phyloP scores from a whole-genome alignment of 2,113 vertebrate genomes.

The Varanus komodoensis region DNA sequence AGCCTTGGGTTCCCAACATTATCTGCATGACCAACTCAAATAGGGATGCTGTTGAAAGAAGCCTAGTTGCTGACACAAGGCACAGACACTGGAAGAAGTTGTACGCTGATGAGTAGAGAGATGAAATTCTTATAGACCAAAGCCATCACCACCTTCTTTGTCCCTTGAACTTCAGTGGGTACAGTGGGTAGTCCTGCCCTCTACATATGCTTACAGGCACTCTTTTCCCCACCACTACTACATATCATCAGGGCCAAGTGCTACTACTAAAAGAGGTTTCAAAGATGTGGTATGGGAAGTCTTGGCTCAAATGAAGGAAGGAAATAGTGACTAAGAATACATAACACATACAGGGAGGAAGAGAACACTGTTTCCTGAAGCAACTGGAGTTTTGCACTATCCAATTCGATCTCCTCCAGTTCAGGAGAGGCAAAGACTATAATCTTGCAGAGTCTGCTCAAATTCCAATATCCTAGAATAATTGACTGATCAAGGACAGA shows the following conservation, averaged over 20 bases:
- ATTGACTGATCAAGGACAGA: slow-evolving; percentile 12
- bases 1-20: not conserved
- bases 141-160: too few relatives aligned
- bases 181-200: not conserved
- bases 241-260: not conserved
- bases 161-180: too few relatives aligned
- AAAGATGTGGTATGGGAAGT: not conserved
- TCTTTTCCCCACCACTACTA: not conserved
- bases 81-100: not conserved
- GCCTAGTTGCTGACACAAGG: not conserved
- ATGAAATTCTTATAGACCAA: too few relatives aligned
- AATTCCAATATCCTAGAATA: not conserved
- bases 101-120: too few relatives aligned
- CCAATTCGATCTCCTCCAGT: not conserved
- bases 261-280: not conserved
- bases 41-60: not conserved
- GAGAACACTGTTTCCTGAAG: slow-evolving; percentile 1
- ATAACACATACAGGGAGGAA: not conserved
- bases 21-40: not conserved
- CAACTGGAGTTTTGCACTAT: not conserved
- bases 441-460: not conserved
- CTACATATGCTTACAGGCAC: not conserved
- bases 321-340: not conserved
- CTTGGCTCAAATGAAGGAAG: not conserved
- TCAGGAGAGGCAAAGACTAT: not conserved